Percentiles rank a stretch among this genome's conserved stretches.
Conservation (phyloP, 2,888 invertebrate genomes). For the Eupithecia subfuscata region DNA sequence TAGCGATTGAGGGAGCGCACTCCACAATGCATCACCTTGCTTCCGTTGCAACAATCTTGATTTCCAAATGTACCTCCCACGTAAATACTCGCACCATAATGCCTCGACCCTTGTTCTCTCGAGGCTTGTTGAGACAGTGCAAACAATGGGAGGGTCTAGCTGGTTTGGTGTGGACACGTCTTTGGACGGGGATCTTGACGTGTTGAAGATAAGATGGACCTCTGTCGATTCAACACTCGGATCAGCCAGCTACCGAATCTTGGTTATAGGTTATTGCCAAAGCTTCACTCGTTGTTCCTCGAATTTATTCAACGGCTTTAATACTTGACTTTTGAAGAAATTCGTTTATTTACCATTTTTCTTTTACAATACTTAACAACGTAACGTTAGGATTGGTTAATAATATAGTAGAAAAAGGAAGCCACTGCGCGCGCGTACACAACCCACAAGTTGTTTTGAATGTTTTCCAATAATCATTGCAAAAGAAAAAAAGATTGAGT, state of each 20-base stretch:
- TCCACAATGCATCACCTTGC: conserved; percentile 80
- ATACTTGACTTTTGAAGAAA: no score
- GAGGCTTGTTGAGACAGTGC: conserved; percentile 32
- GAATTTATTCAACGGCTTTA: not conserved
- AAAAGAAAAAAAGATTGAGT: not conserved
- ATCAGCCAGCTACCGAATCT: conserved; percentile 67
- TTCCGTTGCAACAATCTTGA: conserved; percentile 82
- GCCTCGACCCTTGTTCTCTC: conserved; percentile 53
- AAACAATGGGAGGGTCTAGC: conserved; percentile 50
- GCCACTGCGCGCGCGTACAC: no score
- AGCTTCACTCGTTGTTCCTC: not conserved
- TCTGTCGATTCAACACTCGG: conserved; percentile 73
- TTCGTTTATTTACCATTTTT: no score
- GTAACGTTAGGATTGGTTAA: no score
- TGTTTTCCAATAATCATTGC: not conserved
- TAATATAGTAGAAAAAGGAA: no score
- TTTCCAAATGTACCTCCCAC: conserved; percentile 79
- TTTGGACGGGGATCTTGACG: conserved; percentile 62
- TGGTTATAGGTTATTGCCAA: conserved; percentile 11
- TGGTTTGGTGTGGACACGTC: conserved; percentile 56
- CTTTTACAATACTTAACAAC: no score
- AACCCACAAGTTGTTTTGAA: not conserved
- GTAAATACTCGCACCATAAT: conserved; percentile 66
- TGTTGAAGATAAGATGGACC: conserved; percentile 66
- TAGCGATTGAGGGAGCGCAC: conserved; percentile 71